A percentile compares a stretch with the other conserved stretches of the same genome.
These are phyloP conservation scores for Galemys pyrenaicus DNA, from an alignment of 2,113 vertebrate genomes.

Conservation along the genomic window DNA sequence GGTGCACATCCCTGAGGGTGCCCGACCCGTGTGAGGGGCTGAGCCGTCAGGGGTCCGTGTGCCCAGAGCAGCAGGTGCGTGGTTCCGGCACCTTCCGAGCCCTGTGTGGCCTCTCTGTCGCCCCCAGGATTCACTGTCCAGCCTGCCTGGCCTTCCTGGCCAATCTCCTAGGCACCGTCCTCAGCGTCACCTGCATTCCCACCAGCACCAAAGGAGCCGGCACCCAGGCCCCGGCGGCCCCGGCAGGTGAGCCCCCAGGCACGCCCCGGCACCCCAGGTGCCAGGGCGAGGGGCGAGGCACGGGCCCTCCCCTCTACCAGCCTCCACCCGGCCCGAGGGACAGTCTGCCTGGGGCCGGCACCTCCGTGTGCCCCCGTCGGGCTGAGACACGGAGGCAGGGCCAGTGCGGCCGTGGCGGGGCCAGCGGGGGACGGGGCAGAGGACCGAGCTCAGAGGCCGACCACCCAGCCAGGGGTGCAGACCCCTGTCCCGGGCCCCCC, in stretches of 20 bases:
- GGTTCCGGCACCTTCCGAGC: no score
- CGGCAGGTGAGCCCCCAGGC: not conserved
- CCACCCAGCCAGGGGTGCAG: no score
- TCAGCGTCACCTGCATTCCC: constrained; percentile 91
- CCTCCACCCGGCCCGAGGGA: not conserved
- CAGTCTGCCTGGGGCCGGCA: not conserved
- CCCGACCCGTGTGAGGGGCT: not conserved
- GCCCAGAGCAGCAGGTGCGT: no score
- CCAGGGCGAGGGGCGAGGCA: not conserved
- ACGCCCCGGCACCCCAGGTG: not conserved
- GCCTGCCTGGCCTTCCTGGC: constrained; percentile 83
- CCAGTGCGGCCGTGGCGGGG: no score
- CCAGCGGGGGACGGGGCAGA: no score
- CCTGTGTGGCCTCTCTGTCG: not conserved
- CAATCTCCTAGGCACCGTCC: constrained; percentile 85
- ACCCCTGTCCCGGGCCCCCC: not conserved
- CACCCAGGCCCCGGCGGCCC: not conserved
- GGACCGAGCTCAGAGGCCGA: no score
- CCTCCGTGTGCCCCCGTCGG: no score
- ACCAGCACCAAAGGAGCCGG: constrained; percentile 84
- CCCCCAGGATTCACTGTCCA: constrained; percentile 87
- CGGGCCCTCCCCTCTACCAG: not conserved
- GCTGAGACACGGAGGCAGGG: no score
- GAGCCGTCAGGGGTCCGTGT: not conserved
- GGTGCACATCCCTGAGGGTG: no score